These are phyloP conservation scores for Heterocephalus glaber DNA, from an alignment of 2,113 vertebrate species.

Conservation along the genomic window DNA sequence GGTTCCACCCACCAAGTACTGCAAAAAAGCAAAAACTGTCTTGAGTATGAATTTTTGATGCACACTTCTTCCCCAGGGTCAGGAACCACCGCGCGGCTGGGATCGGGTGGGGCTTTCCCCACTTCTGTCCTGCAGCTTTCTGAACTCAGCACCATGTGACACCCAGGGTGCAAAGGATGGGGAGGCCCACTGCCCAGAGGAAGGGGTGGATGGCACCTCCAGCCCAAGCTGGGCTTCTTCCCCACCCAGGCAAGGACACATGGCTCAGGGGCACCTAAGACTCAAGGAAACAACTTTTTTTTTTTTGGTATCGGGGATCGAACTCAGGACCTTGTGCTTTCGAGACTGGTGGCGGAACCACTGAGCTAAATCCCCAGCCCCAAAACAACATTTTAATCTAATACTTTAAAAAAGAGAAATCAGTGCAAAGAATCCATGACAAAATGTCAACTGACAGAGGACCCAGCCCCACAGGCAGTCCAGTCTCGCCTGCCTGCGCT, in stretches of 20 bases:
- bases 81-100: neutral
- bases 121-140: neutral
- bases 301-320: no score
- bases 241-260: neutral
- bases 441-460: neutral
- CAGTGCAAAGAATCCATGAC: neutral
- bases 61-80: neutral
- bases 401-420: neutral
- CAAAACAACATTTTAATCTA: neutral
- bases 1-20: neutral
- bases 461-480: neutral
- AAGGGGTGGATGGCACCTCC: neutral
- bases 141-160: neutral
- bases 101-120: neutral
- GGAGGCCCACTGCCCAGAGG: no score
- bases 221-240: no score
- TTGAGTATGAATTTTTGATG: neutral
- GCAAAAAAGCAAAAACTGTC: neutral
- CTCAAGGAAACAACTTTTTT: conserved; percentile 21
- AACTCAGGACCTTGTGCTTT: no score
- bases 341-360: no score
- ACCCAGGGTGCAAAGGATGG: neutral
- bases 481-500: neutral
- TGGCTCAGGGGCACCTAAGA: neutral
- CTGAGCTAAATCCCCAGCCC: no score